phyloP scores from a whole-genome alignment of 2,888 invertebrate species.

The Cryptophagus acutangulus region DNA sequence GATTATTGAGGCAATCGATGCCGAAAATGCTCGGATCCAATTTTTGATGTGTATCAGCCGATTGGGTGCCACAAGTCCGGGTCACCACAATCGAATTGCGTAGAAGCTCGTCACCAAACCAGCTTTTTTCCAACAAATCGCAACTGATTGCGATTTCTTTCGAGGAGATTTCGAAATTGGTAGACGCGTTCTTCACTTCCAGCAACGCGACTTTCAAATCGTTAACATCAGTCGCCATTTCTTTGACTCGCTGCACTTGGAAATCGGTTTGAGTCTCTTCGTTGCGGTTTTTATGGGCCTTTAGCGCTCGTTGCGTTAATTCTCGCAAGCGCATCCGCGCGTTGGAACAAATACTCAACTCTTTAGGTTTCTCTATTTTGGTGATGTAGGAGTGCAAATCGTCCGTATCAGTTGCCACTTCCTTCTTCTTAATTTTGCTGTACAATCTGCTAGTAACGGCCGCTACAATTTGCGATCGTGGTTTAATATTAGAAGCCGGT shows the following conservation, averaged over 20 bases:
- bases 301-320: constrained; percentile 55
- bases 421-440: constrained; percentile 56
- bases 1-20: constrained; percentile 33
- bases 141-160: constrained; percentile 50
- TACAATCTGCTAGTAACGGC: constrained; percentile 66
- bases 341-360: constrained; percentile 56
- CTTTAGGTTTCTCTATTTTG: constrained; percentile 35
- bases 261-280: constrained; percentile 56
- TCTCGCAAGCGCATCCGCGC: constrained; percentile 57
- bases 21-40: no score
- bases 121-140: constrained; percentile 38
- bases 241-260: constrained; percentile 54
- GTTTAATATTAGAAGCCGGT: constrained; percentile 47
- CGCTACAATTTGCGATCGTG: constrained; percentile 63
- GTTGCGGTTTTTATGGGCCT: constrained; percentile 51
- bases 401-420: constrained; percentile 41
- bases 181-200: constrained; percentile 43
- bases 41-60: constrained; percentile 26
- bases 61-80: constrained; percentile 46
- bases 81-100: constrained; percentile 38
- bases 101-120: constrained; percentile 35
- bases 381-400: constrained; percentile 23
- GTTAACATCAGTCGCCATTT: constrained; percentile 53
- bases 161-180: constrained; percentile 47
- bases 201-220: constrained; percentile 50